Percentiles rank a stretch among this genome's conserved stretches.
Conservation (phyloP, 2,113 vertebrate species). For the Dipodomys ordii region DNA sequence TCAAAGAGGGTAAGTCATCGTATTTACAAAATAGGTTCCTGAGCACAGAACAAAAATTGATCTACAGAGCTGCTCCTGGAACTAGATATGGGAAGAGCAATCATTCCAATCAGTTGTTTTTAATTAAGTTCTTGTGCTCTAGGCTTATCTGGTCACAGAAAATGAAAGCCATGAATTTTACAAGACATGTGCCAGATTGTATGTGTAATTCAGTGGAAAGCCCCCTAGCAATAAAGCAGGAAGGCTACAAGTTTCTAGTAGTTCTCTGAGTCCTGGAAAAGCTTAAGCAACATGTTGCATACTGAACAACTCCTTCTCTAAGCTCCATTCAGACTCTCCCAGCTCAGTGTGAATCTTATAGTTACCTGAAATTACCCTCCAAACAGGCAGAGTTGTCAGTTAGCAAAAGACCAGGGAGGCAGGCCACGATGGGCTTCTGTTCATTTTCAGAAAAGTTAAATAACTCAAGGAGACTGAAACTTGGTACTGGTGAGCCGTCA, state of each 20-base stretch:
- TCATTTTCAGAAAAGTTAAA: not conserved
- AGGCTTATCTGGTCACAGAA: constrained; percentile 70
- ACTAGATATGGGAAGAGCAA: constrained; percentile 39
- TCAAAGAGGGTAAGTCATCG: not conserved
- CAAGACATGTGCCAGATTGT: constrained; percentile 55
- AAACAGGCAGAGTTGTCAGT: not conserved
- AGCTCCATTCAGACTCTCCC: not conserved
- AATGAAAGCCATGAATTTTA: constrained; percentile 70
- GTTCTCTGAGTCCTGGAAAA: constrained; percentile 30
- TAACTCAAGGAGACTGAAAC: not conserved
- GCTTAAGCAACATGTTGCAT: not conserved
- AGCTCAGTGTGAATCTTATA: not conserved
- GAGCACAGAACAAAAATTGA: not conserved
- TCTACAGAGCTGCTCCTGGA: not conserved
- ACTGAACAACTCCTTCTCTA: not conserved
- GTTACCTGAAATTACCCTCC: not conserved
- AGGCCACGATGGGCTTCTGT: not conserved
- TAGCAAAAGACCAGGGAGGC: not conserved
- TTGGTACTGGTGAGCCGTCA: not conserved
- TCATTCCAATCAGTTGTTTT: constrained; percentile 57
- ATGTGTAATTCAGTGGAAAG: constrained; percentile 78
- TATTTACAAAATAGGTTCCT: not conserved
- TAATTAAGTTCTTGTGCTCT: constrained; percentile 73
- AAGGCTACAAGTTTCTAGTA: constrained; percentile 4
- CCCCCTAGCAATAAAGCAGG: constrained; percentile 58